Conservation (phyloP, 2,113 vertebrate species). For the Haemorhous mexicanus region DNA sequence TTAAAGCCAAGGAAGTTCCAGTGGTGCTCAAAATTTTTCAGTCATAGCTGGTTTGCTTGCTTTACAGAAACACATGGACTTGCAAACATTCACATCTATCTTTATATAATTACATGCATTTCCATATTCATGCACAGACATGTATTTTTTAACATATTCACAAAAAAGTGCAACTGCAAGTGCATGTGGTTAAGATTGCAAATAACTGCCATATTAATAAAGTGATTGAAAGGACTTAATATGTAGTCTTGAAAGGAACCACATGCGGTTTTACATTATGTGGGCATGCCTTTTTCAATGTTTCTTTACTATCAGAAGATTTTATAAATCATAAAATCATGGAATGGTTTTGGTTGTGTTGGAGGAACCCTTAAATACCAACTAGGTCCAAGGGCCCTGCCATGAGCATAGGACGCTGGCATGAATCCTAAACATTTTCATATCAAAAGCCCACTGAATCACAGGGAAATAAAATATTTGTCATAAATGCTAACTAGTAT, state of each 20-base stretch:
- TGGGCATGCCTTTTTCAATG: constrained; percentile 29
- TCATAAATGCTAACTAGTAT: background rate
- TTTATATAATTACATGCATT: background rate
- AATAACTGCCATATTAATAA: background rate
- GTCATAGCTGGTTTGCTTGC: background rate
- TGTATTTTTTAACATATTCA: background rate
- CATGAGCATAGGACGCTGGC: background rate
- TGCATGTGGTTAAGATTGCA: background rate
- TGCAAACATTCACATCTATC: background rate
- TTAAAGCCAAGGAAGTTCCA: background rate
- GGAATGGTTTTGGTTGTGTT: background rate
- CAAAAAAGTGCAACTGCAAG: background rate
- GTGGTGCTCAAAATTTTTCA: background rate
- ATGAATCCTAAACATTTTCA: background rate
- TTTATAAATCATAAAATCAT: background rate
- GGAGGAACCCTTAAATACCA: background rate
- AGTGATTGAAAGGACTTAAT: background rate
- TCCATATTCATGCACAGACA: background rate
- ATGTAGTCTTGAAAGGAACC: background rate
- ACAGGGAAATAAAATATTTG: constrained; percentile 50
- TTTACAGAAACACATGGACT: background rate
- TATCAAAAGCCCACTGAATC: background rate
- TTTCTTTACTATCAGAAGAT: constrained; percentile 19
- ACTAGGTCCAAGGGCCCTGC: background rate
- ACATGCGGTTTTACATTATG: constrained; percentile 6